phyloP scores from a whole-genome alignment of 1,140 invertebrate genomes.

The Sesamia nonagrioides region DNA sequence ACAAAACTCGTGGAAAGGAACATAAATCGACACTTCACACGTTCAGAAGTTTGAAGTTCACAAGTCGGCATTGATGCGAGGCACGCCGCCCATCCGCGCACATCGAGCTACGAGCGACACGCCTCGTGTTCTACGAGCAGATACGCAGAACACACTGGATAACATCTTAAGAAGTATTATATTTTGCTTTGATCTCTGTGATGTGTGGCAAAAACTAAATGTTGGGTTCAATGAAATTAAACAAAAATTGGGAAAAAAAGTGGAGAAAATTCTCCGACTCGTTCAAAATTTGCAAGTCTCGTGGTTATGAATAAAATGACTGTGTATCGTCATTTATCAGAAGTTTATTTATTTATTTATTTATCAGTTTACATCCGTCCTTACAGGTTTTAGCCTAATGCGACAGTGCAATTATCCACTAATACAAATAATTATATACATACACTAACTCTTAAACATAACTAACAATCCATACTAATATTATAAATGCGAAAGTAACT shows the following conservation, averaged over 20 bases:
- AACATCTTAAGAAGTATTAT: slow-evolving; percentile 29
- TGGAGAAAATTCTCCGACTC: no score
- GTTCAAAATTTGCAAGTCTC: no score
- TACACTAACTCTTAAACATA: no score
- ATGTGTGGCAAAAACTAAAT: slow-evolving; percentile 18
- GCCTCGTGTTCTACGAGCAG: background rate
- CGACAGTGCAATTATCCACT: no score
- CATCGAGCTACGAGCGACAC: slow-evolving; percentile 22
- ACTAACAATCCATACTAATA: no score
- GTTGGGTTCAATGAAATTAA: slow-evolving; percentile 28
- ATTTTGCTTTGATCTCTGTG: slow-evolving; percentile 33
- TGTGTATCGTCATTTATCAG: no score
- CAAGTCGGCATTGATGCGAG: slow-evolving; percentile 49
- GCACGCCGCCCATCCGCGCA: slow-evolving; percentile 39
- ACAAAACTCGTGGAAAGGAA: slow-evolving; percentile 39
- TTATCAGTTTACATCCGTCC: no score
- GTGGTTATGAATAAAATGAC: no score
- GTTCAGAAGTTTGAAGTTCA: slow-evolving; percentile 47
- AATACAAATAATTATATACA: no score
- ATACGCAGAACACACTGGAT: slow-evolving; percentile 4
- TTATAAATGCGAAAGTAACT: no score
- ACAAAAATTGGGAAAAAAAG: background rate
- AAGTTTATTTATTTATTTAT: no score
- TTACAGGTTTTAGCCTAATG: no score
- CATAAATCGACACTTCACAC: slow-evolving; percentile 50